Evolutionary conservation across 1,140 invertebrate species (phyloP), one percentile per base, ranked within the genome.

Genomic region (Panagrolaimus sp.): DNA sequence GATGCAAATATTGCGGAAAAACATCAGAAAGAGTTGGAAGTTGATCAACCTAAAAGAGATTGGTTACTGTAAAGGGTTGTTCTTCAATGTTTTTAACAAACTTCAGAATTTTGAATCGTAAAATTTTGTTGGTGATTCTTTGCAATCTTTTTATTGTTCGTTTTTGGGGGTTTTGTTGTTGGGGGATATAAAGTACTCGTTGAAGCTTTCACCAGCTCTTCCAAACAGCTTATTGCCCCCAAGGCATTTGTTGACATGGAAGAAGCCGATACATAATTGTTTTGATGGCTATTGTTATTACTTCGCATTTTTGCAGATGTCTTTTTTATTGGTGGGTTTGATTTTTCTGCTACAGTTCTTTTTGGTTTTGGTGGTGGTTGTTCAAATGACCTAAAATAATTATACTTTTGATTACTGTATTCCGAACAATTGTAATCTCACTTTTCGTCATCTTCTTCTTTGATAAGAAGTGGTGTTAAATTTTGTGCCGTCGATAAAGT

Each of bases 151-250:
- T 58, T 58, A 10, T n/a, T 21, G 8, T 21, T 58, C 0, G 8
- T 24, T 3, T 21, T 12, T 1, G 21, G 52, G 17, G 17, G 1
- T 21, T 58, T 38, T 38, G 32, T 38, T 38, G 32, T 38, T 38
- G 32, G 3, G 14, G 52, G 10, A 26, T 28, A 21, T 12, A 58
- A 28, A 26, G 52, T 21, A 58, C 52, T 58, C 0, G 52, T 58
- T 24, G 52, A 58, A 21, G 52, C 52, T 58, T 58, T 58, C 1
- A 58, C 52, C 21, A 58, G 17, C 8, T 58, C 52, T 28, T 58
- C 52, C 5, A 58, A 21, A 58, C 52, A 58, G 14, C 52, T 58
- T 8, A 58, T 58, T n/a, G 52, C 52, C 4, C 52, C 52, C 5
- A 58, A 38, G 32, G 32, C 32, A 38, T 38, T 38, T 38, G 32